Base-by-base conservation (phyloP, 2,113 vertebrate species). In the Arothron firmamentum region DNA sequence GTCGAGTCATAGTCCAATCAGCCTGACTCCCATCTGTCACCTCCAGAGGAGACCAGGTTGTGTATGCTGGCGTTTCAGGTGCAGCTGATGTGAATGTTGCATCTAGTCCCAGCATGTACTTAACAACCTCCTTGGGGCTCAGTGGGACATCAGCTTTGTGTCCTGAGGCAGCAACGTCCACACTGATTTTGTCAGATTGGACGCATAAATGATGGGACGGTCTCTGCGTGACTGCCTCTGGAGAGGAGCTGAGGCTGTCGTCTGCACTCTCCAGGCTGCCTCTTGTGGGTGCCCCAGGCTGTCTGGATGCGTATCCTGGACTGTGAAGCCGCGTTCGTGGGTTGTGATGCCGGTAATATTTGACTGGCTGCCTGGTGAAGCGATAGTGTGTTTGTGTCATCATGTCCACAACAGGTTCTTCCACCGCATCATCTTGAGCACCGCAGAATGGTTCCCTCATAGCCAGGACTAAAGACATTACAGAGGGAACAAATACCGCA, bases 321-420 rank as follows among this genome's bases (percentile, higher is more conserved):
- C 62, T 60, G 65, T 70, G 52, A 85, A 82, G 73, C 4, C 75
- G 72, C 0, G 62, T 2, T 57, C 81, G 86, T 2, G 65, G 43
- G 50, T 72, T 76, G 21, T 45, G 81, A 79, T 59, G 84, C 2
- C 91, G 87, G 17, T 89, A 46, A 46, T 94, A 92, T 72, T 93
- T 95, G 20, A 92, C 89, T 0, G 92, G 92, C 70, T 92, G 92
- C 19, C 92, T 92, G 83, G 88, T 92, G 83, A 94, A 93, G 67
- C 90, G 90, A 56, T 86, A 76, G 3, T 86, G 80, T 23, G 88
- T 77, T 34, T 92, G 90, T 6, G 82, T 68, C n/a, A 70, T 83
- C 6, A 75, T 52, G 6, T 62, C 50, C 0, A 47, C 28, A 12
- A 88, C 81, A 1, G 53, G 61, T 3, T 60, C 77, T 0, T 55